Base-by-base conservation (phyloP, 1,140 invertebrate species). In the Dendroctonus ponderosae region DNA sequence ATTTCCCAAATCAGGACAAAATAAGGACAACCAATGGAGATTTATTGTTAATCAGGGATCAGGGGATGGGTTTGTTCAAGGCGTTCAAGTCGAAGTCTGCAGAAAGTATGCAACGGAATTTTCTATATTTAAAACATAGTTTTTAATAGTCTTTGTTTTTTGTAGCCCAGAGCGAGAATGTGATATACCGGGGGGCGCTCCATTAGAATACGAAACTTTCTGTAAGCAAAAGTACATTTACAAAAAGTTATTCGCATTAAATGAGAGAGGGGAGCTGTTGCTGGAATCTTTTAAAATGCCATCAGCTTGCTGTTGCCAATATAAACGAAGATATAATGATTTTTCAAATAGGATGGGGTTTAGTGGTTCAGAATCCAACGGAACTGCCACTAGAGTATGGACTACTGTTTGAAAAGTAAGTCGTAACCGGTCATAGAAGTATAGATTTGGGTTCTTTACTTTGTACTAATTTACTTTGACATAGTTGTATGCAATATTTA, bases 221-320 rank as follows among this genome's bases (percentile, higher is more conserved):
- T 89, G 87, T 75, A 83, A 83, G 69, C 87, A 89, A 70, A 86
- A 86, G 70, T 88, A 82, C 69, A 83, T 85, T 44, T 82, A 83
- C 56, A 78, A 85, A 39, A 79, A 82, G 54, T 76, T 88, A 67
- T 54, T 82, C 2, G 82, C 82, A 0, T 43, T 87, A 5, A 78
- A 79, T 12, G 71, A 79, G 0, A 76, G 80, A n/a, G 83, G 83
- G 2, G 67, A 76, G 61, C 77, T 82, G 0, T 74, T 79, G 14
- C 76, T 81, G 6, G 82, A 84, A 65, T 75, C 78, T 15, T 87
- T 86, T 67, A 75, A 78, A 73, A 79, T 88, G 54, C 86, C 87
- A 5, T 85, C 85, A 6, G 87, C 86, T 66, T 89, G 87, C 71
- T 84, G 84, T 48, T 89, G 87, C 50, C 63, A 74, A 6, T 78